These are phyloP conservation scores for Lepidothrix coronata DNA, from an alignment of 2,113 vertebrate genomes.

Conservation along the genomic window DNA sequence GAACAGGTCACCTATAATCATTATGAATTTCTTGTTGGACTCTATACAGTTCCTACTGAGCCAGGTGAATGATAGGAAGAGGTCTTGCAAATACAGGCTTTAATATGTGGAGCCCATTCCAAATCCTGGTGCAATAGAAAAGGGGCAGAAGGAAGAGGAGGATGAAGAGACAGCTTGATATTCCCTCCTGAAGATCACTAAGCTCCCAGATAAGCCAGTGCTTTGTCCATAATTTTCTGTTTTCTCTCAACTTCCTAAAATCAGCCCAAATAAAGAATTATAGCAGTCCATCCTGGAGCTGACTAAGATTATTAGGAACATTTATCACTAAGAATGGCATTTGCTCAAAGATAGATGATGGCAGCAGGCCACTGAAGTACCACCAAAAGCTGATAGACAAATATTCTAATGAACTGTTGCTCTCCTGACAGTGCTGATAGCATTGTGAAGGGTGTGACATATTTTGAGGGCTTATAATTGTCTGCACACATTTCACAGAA, in stretches of 20 bases:
- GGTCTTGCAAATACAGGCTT: not conserved
- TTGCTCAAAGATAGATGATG: conserved; percentile 26
- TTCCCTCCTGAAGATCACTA: not conserved
- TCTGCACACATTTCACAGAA: conserved; percentile 53
- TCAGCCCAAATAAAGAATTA: not conserved
- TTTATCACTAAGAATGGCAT: not conserved
- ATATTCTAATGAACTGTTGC: conserved; percentile 45
- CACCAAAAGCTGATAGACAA: conserved; percentile 54
- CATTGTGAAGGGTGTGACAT: conserved; percentile 41
- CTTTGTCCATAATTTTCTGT: not conserved
- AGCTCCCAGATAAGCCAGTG: not conserved
- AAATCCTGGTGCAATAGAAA: not conserved
- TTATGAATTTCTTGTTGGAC: not conserved
- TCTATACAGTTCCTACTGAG: not conserved
- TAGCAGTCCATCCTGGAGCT: not conserved
- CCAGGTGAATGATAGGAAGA: not conserved
- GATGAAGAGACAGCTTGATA: not conserved
- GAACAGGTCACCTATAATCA: not conserved
- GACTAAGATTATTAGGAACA: conserved; percentile 1
- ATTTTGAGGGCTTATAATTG: conserved; percentile 39
- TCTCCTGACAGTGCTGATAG: conserved; percentile 52
- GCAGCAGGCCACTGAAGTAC: conserved; percentile 9
- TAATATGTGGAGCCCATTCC: not conserved
- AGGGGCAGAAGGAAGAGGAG: not conserved
- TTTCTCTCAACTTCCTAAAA: not conserved